Percentiles rank a stretch among this genome's conserved stretches.
Conservation (phyloP, 1,140 invertebrate species). For the Panagrolaimus sp. region DNA sequence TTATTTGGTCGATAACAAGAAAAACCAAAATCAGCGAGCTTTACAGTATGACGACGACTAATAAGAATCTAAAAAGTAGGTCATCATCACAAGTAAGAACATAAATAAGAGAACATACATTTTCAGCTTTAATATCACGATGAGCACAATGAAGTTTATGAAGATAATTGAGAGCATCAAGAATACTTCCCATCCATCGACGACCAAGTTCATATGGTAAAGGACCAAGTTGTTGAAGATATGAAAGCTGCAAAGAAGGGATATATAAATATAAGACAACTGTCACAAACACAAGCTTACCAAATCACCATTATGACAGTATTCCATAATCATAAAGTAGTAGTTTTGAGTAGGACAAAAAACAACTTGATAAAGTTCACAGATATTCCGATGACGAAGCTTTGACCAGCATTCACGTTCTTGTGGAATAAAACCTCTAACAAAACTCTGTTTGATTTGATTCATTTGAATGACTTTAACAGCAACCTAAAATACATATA, state of each 20-base stretch:
- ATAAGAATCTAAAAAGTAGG: no score
- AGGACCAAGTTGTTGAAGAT: slow-evolving; percentile 27
- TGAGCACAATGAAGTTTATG: slow-evolving; percentile 66
- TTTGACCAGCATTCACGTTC: slow-evolving; percentile 65
- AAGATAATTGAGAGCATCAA: slow-evolving; percentile 66
- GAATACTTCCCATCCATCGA: slow-evolving; percentile 61
- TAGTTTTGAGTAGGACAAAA: slow-evolving; percentile 60
- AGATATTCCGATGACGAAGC: slow-evolving; percentile 65
- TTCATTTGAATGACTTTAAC: slow-evolving; percentile 72
- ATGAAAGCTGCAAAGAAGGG: slow-evolving; percentile 30
- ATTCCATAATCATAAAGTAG: slow-evolving; percentile 52
- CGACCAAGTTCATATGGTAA: slow-evolving; percentile 19
- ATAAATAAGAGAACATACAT: no score
- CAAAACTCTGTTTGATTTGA: slow-evolving; percentile 69
- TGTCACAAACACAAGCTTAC: slow-evolving; percentile 4
- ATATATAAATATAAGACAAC: background rate
- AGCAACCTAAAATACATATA: slow-evolving; percentile 59
- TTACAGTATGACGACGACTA: slow-evolving; percentile 62
- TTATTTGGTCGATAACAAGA: background rate
- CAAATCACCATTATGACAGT: background rate
- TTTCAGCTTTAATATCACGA: slow-evolving; percentile 70
- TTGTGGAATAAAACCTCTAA: slow-evolving; percentile 66
- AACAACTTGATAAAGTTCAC: slow-evolving; percentile 10
- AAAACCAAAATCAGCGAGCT: slow-evolving; percentile 69
- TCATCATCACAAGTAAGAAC: no score